Conservation (phyloP, 2,888 invertebrate genomes). For the Lasioglossum figueresi region DNA sequence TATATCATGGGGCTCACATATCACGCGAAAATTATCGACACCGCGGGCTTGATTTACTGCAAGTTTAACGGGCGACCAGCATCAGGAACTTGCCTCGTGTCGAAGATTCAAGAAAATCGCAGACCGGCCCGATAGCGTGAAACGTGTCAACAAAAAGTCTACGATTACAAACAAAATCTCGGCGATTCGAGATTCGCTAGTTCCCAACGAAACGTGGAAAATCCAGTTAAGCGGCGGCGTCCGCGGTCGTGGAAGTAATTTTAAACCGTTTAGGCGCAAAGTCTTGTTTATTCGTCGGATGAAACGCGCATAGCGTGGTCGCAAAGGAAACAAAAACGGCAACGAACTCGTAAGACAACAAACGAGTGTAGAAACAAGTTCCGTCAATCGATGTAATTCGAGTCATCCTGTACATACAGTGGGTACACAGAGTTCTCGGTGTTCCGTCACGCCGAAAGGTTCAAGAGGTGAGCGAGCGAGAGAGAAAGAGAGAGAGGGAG, state of each 20-base stretch:
- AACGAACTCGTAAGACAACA: slow-evolving; percentile 24
- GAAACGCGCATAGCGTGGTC: background rate
- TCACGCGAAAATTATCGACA: slow-evolving; percentile 58
- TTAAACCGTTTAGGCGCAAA: background rate
- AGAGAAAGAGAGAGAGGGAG: background rate
- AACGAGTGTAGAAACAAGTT: background rate
- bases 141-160: background rate
- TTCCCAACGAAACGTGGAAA: background rate
- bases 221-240: background rate
- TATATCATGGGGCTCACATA: slow-evolving; percentile 44
- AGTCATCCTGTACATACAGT: background rate
- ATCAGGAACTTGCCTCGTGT: background rate
- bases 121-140: no score
- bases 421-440: background rate
- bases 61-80: slow-evolving; percentile 12
- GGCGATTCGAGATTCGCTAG: background rate
- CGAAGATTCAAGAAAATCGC: slow-evolving; percentile 15
- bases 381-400: slow-evolving; percentile 7
- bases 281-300: slow-evolving; percentile 1
- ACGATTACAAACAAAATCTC: background rate
- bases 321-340: background rate
- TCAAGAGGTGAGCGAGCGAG: background rate
- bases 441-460: slow-evolving; percentile 2
- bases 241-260: background rate
- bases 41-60: slow-evolving; percentile 40